phyloP scores from a whole-genome alignment of 2,113 vertebrate species.

The Aphelocoma coerulescens region DNA sequence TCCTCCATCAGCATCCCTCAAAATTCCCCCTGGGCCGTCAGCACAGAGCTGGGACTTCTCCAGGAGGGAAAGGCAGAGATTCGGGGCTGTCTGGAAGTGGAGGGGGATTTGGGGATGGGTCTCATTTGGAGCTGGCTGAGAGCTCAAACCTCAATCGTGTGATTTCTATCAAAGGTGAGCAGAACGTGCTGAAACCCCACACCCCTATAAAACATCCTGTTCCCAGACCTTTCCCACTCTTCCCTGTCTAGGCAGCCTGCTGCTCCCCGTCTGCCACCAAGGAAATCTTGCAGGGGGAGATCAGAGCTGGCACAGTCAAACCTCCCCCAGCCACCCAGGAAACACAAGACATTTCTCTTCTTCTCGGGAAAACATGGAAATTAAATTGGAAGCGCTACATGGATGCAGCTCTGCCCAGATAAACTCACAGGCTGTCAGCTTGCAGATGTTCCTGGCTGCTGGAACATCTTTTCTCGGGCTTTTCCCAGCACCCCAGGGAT shows the following conservation, averaged over 20 bases:
- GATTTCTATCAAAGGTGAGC: not conserved
- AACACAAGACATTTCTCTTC: constrained; percentile 13
- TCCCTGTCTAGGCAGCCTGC: not conserved
- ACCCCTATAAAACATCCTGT: not conserved
- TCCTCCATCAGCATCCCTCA: not conserved
- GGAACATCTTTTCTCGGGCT: not conserved
- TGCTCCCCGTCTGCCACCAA: not conserved
- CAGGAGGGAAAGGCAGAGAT: not conserved
- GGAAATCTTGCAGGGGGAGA: not conserved
- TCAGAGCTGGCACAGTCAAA: constrained; percentile 20
- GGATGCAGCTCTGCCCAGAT: not conserved
- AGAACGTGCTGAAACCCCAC: not conserved
- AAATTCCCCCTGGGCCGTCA: not conserved
- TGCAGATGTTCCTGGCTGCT: constrained; percentile 35
- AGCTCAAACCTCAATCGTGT: not conserved
- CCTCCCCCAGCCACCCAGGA: constrained; percentile 34
- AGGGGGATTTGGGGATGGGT: not conserved
- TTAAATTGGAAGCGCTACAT: constrained; percentile 7
- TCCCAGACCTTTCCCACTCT: not conserved
- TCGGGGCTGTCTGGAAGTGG: not conserved
- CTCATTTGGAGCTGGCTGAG: not conserved
- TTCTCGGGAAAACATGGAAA: constrained; percentile 24
- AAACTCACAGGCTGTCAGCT: constrained; percentile 21
- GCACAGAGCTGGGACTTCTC: not conserved
- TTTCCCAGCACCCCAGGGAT: constrained; percentile 13